Base-by-base conservation (phyloP, 2,888 invertebrate genomes). In the Antheraea yamamai region DNA sequence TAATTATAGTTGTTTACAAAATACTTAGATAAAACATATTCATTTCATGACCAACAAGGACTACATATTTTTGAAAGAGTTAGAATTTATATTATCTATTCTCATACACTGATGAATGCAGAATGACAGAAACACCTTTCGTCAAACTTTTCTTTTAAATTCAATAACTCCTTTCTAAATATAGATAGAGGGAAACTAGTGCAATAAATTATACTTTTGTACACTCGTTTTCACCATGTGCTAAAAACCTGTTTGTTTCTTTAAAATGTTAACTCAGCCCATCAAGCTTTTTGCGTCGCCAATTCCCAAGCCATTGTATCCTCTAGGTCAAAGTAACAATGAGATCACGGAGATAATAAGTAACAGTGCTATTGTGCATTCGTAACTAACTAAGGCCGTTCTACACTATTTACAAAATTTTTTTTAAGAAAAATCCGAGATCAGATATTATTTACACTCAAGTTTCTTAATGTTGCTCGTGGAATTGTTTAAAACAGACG, bases 291-390 rank as follows among this genome's bases (percentile, higher is more conserved):
- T 66, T 66, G 64, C 64, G 14, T 66, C 16, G 64, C 7, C 26
- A 30, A 66, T 26, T 16, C 16, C 16, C 64, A 66, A 30, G 26
- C 16, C 30, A 66, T 66, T 26, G 64, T 66, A 30, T 66, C 26
- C 64, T 66, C 64, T 61, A 30, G 64, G 30, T 66, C 64, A 30
- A 66, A 61, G 23, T 23, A 61, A 30, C 30, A 66, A 66, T 66
- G 64, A 66, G 30, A 66, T 66, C 30, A 66, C 26, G 16, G 16
- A 66, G 64, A 66, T 66, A 66, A 66, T 30, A 66, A 66, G 64
- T 66, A 66, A 61, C 23, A 61, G 61, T 61, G 58, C 61, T 61
- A 61, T 61, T 61, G 61, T 61, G 23, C 61, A 61, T 61, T 61
- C 61, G 61, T 23, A 23, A 61, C 23, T 61, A 20, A 20, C 7